Base-by-base conservation (phyloP, 2,797 vertebrate genomes). In the Lithobates pipiens region DNA sequence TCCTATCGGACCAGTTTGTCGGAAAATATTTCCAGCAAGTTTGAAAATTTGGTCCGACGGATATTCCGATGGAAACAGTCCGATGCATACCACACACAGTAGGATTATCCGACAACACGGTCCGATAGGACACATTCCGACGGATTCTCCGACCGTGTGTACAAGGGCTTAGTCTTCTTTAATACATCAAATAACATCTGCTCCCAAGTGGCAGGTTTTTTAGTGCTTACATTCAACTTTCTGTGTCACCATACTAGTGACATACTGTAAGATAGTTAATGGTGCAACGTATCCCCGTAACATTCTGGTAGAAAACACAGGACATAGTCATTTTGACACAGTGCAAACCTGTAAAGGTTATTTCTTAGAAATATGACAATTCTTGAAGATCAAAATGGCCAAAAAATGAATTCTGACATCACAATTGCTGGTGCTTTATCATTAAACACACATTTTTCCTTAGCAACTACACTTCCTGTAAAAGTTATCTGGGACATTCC, bases 171-270 rank as follows among this genome's bases (percentile, higher is more conserved):
- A 10, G 8, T 11, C 42, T 34, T 11, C 44, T 11, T 50, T 69
- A 23, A 57, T 36, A 18, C 23, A 32, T 27, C 25, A 61, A 82
- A 63, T 39, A 39, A 13, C 25, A 70, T 11, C 78, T 46, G 11
- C 10, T 67, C 21, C 57, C 81, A 50, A 34, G 44, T n/a, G 29
- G n/a, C 36, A 87, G 86, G 71, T 81, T 90, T 89, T 85, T 88
- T 89, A 89, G 89, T 89, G 90, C 89, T 89, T 91, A 90, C 89
- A 92, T 91, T 91, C 90, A 91, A 82, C 85, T 81, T 88, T 89
- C 85, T 91, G 90, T 86, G 88, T 90, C 69, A 84, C 42, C 44
- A 67, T 63, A 83, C 83, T 86, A 88, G 88, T 85, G 89, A 85
- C 70, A 83, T 68, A 83, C 84, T 84, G 9, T 10, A 39, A 10